Conservation (phyloP, 2,888 invertebrate genomes). For the Tipula lateralis region DNA sequence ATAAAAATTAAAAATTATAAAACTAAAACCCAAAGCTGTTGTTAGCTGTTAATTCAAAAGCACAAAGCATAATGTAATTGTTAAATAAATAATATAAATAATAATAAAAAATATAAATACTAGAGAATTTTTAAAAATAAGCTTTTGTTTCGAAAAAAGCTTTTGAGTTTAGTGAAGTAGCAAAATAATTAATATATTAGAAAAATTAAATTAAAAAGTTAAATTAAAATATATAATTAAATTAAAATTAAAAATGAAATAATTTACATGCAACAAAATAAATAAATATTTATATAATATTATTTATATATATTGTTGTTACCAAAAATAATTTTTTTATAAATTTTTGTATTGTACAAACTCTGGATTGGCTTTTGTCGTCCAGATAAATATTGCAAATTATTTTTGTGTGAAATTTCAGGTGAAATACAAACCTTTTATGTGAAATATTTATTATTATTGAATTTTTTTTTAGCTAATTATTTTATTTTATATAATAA, state of each 20-base stretch:
- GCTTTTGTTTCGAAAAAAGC: slow-evolving; percentile 26
- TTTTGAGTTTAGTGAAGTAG: slow-evolving; percentile 27
- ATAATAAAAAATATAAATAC: not conserved
- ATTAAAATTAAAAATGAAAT: not conserved
- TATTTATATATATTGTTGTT: slow-evolving; percentile 4
- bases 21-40: slow-evolving; percentile 24
- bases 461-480: slow-evolving; percentile 28
- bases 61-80: slow-evolving; percentile 15
- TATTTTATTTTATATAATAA: slow-evolving; percentile 24
- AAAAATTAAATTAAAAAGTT: not conserved
- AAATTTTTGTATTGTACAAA: slow-evolving; percentile 7
- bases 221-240: not conserved
- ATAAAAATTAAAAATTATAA: slow-evolving; percentile 27
- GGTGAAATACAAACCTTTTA: slow-evolving; percentile 27
- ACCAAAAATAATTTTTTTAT: not conserved
- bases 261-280: slow-evolving; percentile 9
- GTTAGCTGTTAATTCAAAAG: slow-evolving; percentile 28
- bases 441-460: not conserved
- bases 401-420: slow-evolving; percentile 2
- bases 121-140: slow-evolving; percentile 2
- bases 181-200: slow-evolving; percentile 20
- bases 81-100: not conserved
- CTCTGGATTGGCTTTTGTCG: not conserved
- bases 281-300: not conserved
- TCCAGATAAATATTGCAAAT: slow-evolving; percentile 25